Evolutionary conservation across 2,888 invertebrate genomes (phyloP).

Genomic region (Acanthopleura granulata): DNA sequence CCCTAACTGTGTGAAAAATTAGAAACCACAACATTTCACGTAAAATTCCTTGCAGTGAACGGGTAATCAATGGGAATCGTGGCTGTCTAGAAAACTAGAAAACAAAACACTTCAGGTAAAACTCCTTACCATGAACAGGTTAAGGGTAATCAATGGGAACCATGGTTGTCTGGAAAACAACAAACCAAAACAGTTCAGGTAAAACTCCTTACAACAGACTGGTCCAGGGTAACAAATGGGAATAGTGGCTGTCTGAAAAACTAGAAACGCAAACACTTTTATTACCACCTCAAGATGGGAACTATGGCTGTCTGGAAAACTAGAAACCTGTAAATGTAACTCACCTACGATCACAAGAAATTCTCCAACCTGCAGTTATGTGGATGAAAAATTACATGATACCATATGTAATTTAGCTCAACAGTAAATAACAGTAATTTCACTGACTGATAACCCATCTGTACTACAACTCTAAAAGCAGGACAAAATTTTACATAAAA

Average conservation of each 20-base stretch:
- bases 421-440: too few relatives aligned
- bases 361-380: too few relatives aligned
- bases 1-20: slow-evolving; percentile 68
- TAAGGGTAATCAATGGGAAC: slow-evolving; percentile 68
- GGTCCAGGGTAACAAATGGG: slow-evolving; percentile 67
- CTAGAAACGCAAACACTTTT: slow-evolving; percentile 39
- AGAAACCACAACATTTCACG: slow-evolving; percentile 40
- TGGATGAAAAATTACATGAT: too few relatives aligned
- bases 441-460: too few relatives aligned
- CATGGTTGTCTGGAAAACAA: slow-evolving; percentile 67
- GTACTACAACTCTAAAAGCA: too few relatives aligned
- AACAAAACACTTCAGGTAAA: slow-evolving; percentile 48
- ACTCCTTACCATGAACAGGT: slow-evolving; percentile 35
- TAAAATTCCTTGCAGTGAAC: slow-evolving; percentile 42
- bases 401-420: too few relatives aligned
- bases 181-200: slow-evolving; percentile 33
- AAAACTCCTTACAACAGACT: slow-evolving; percentile 32
- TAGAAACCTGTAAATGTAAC: slow-evolving; percentile 34
- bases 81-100: slow-evolving; percentile 59
- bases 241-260: slow-evolving; percentile 67
- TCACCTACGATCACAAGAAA: too few relatives aligned
- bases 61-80: slow-evolving; percentile 66
- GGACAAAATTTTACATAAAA: too few relatives aligned
- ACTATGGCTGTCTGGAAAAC: slow-evolving; percentile 68
- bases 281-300: too few relatives aligned